These are phyloP conservation scores for Anarhynchus alexandrinus DNA, from an alignment of 2,113 vertebrate species.

Conservation along the genomic window DNA sequence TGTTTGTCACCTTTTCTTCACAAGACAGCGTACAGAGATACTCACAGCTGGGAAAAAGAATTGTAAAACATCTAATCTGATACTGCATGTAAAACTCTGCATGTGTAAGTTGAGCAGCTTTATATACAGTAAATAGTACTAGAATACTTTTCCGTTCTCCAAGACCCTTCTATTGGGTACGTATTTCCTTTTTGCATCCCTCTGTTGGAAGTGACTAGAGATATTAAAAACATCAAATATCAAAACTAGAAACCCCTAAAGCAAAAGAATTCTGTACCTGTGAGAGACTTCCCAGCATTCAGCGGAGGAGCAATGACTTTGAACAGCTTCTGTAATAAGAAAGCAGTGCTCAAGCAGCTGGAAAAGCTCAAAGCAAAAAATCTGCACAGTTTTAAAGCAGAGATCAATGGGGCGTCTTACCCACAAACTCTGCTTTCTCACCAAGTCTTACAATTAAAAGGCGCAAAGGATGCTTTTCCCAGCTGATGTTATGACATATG, in stretches of 20 bases:
- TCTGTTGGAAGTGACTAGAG: neutral
- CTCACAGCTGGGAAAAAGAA: neutral
- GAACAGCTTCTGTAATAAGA: conserved; percentile 90
- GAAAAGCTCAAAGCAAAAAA: neutral
- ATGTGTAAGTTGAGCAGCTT: neutral
- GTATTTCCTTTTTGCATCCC: neutral
- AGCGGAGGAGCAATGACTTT: conserved; percentile 88
- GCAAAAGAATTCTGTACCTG: conserved; percentile 75
- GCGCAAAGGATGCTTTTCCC: neutral
- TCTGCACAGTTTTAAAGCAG: neutral
- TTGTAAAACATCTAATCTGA: neutral
- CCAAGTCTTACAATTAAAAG: neutral
- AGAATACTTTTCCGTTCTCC: neutral
- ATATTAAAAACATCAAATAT: neutral
- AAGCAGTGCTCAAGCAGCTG: neutral
- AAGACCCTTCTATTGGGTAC: neutral
- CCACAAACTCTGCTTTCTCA: neutral
- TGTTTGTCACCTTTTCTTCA: neutral
- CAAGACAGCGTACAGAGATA: neutral
- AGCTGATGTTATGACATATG: neutral
- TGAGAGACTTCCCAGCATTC: conserved; percentile 84
- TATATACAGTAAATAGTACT: neutral
- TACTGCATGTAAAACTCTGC: too few species aligned
- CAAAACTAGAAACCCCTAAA: neutral
- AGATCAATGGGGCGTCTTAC: neutral